Base-by-base conservation (phyloP, 1,140 invertebrate genomes). In the Brachionus asplanchnoidis region DNA sequence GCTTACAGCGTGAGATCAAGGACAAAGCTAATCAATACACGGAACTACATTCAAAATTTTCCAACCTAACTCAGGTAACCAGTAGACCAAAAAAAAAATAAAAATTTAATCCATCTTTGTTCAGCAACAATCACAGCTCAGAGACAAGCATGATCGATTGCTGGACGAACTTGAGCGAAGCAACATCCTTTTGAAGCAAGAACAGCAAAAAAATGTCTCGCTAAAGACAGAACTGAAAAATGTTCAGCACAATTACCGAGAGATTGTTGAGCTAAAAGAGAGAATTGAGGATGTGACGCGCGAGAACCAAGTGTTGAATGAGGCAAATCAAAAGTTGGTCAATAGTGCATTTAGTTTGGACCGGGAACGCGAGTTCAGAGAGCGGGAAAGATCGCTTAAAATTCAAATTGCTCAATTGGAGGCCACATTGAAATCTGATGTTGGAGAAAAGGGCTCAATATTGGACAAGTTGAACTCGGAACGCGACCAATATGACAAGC, bases 331-430 rank as follows among this genome's bases (percentile, higher is more conserved):
- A 70, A 91, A 91, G 84, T 87, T 91, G 82, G 88, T 90, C 23
- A 88, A 86, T 83, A 91, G 88, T 88, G 89, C 89, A 9, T 89
- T 91, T 87, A 88, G 90, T 86, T 77, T 89, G 23, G 90, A 91
- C 85, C 86, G 89, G 85, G 90, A 91, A 85, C 68, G 88, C 79
- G 88, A 90, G 78, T 90, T 89, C 89, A 77, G 88, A 44, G 88
- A 90, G 85, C 85, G 87, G 84, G 89, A 91, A 87, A 88, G 88
- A 85, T 87, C 88, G 6, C 87, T 91, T 0, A 91, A 89, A 85
- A 87, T 90, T 20, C 89, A 91, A 87, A 90, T 91, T 12, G 88
- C 89, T 23, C 90, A 91, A 86, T 86, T 91, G 46, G 90, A 91
- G 79, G 88, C 89, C 11, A 90, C 90, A 65, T 79, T 91, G 6